Conservation (phyloP, 2,888 invertebrate genomes). For the Lepidochrysops patricia region DNA sequence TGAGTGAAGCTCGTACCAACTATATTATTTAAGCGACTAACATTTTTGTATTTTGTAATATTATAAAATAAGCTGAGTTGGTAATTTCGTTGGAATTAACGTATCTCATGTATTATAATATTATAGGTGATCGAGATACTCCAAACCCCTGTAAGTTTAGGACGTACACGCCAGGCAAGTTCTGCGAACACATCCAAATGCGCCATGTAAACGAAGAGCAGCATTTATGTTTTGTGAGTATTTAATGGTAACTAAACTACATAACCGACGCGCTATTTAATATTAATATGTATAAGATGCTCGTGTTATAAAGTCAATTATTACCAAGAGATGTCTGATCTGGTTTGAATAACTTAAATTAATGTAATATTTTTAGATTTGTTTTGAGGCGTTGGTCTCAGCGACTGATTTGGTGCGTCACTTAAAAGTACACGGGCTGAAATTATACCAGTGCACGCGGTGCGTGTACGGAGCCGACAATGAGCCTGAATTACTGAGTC, state of each 20-base stretch:
- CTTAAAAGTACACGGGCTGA: conserved; percentile 51
- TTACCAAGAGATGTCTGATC: no score
- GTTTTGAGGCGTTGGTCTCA: conserved; percentile 30
- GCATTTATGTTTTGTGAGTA: conserved; percentile 49
- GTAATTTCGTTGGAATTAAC: background rate
- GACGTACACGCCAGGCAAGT: conserved; percentile 49
- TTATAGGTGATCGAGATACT: conserved; percentile 25
- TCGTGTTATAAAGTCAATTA: no score
- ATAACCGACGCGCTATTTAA: no score
- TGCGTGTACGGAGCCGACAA: conserved; percentile 53
- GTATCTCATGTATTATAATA: background rate
- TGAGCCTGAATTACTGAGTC: conserved; percentile 46
- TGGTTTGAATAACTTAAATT: background rate
- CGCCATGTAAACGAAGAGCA: conserved; percentile 33
- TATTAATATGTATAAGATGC: no score
- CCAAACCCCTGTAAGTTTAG: conserved; percentile 40
- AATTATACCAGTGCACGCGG: conserved; percentile 59
- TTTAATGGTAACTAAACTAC: no score
- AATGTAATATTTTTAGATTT: conserved; percentile 37
- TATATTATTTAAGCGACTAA: no score
- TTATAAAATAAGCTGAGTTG: background rate
- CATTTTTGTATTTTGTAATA: no score
- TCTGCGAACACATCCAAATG: conserved; percentile 43
- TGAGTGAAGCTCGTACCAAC: conserved; percentile 25
- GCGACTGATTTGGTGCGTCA: conserved; percentile 44